These are phyloP conservation scores for Numida meleagris DNA, from an alignment of 2,113 vertebrate species.

Conservation along the genomic window DNA sequence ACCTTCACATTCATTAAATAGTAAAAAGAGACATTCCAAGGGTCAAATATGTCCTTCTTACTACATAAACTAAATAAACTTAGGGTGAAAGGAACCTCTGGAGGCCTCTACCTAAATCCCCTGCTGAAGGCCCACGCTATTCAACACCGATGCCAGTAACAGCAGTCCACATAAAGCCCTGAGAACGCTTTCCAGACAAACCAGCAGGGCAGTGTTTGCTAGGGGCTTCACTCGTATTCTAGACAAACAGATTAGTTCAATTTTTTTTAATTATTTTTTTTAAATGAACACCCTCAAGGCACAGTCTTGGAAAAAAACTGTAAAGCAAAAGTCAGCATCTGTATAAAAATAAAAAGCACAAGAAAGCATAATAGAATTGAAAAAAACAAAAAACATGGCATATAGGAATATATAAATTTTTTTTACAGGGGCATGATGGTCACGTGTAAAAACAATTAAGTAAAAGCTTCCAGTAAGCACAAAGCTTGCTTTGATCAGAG, in stretches of 20 bases:
- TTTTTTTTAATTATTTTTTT: neutral
- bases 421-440: neutral
- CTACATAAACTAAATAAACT: neutral
- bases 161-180: neutral
- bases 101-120: neutral
- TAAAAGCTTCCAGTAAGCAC: neutral
- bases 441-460: neutral
- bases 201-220: neutral
- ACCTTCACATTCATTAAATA: neutral
- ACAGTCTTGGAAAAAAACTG: neutral
- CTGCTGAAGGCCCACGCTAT: neutral
- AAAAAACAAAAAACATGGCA: neutral
- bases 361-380: neutral
- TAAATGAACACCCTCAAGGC: neutral
- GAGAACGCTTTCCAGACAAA: neutral
- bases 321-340: neutral
- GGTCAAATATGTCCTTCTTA: neutral
- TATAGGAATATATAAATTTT: neutral
- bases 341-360: neutral
- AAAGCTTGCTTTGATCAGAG: neutral
- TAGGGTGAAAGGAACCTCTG: neutral
- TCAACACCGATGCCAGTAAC: neutral
- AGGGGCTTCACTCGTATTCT: neutral
- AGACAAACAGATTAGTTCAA: conserved; percentile 7
- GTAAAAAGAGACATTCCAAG: neutral